Percentiles rank a stretch among this genome's conserved stretches.
Conservation (phyloP, 2,797 vertebrate species). For the Galago senegalensis region DNA sequence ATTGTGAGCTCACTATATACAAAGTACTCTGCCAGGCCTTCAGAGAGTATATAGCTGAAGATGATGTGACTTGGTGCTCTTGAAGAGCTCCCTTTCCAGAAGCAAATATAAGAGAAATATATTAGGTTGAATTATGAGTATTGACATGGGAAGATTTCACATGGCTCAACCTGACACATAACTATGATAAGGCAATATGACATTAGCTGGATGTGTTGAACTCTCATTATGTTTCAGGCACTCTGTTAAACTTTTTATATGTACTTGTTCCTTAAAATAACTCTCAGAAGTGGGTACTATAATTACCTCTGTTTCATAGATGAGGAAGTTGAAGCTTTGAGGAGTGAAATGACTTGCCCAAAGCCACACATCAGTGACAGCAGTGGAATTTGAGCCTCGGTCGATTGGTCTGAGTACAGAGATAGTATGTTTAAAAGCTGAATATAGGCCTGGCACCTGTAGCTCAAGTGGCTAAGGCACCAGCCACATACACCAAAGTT, state of each 20-base stretch:
- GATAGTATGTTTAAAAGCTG: too few relatives aligned
- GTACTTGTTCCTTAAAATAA: conserved; percentile 74
- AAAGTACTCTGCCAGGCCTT: neutral
- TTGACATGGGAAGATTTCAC: conserved; percentile 21
- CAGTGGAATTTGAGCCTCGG: conserved; percentile 32
- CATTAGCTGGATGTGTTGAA: neutral
- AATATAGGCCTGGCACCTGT: too few relatives aligned
- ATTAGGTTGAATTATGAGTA: neutral
- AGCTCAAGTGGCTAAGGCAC: too few relatives aligned
- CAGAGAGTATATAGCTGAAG: neutral
- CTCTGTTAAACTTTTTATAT: neutral
- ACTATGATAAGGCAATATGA: conserved; percentile 4
- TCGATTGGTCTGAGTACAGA: neutral
- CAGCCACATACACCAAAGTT: too few relatives aligned
- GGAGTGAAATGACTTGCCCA: conserved; percentile 16
- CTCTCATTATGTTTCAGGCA: neutral
- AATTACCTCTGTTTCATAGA: conserved; percentile 52
- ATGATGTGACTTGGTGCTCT: neutral
- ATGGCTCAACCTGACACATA: neutral
- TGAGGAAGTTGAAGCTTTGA: conserved; percentile 61
- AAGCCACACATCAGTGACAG: conserved; percentile 6
- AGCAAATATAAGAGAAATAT: neutral
- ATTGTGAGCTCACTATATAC: neutral
- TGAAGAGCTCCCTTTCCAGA: neutral
- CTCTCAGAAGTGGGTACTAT: conserved; percentile 13